Conservation (phyloP, 2,113 vertebrate genomes). For the Falcunculus frontatus region DNA sequence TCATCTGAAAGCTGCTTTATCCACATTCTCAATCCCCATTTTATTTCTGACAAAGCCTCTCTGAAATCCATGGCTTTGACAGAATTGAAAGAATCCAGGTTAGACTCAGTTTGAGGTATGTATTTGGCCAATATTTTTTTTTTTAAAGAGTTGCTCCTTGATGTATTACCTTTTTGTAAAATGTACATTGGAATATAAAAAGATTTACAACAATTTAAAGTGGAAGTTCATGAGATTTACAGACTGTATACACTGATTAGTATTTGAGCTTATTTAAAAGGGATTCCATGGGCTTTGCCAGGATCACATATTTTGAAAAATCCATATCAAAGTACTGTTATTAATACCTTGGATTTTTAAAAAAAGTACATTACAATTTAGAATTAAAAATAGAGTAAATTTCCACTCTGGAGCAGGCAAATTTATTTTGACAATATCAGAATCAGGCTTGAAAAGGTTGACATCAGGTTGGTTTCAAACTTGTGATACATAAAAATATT, state of each 20-base stretch:
- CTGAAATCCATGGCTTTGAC: background rate
- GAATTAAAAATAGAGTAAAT: background rate
- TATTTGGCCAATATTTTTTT: background rate
- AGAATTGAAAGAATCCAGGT: background rate
- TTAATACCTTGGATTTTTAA: background rate
- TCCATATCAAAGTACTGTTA: background rate
- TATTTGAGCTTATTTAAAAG: constrained; percentile 4
- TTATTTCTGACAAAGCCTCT: constrained; percentile 30
- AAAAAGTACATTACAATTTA: background rate
- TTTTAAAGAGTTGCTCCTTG: background rate
- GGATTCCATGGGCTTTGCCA: background rate
- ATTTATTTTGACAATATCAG: background rate
- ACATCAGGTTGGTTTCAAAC: background rate
- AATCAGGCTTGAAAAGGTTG: background rate
- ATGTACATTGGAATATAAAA: background rate
- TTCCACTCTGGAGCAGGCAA: background rate
- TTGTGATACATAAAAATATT: background rate
- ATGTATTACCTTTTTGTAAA: background rate
- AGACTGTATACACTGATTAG: background rate
- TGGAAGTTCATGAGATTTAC: background rate
- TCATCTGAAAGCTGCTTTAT: constrained; percentile 13
- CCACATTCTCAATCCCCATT: background rate
- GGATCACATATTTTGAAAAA: constrained; percentile 3
- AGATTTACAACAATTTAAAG: background rate
- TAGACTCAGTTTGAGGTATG: background rate